These are phyloP conservation scores for Hippopotamus amphibius DNA, from an alignment of 2,113 vertebrate species.

Conservation along the genomic window DNA sequence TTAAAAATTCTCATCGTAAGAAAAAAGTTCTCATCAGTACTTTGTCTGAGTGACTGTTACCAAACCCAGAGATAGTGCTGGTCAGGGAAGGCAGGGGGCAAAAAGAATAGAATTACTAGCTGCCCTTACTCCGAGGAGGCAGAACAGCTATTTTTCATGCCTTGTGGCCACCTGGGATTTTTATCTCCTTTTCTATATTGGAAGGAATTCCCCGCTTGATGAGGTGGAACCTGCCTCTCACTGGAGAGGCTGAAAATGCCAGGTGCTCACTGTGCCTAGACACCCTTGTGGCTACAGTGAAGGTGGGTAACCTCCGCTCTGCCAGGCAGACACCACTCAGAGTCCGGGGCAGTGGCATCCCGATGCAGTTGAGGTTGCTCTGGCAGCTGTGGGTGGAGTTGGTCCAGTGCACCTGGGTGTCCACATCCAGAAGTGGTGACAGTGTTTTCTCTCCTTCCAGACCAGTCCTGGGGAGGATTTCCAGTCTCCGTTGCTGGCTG, in stretches of 20 bases:
- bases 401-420: background rate
- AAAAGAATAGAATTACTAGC: background rate
- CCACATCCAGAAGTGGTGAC: fast-evolving
- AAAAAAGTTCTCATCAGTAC: background rate
- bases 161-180: background rate
- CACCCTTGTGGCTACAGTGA: background rate
- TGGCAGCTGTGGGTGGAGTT: background rate
- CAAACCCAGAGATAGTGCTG: fast-evolving
- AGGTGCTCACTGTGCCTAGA: background rate
- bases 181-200: background rate
- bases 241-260: background rate
- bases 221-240: background rate
- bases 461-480: background rate
- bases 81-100: background rate
- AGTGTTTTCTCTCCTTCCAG: background rate
- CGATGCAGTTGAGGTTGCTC: fast-evolving
- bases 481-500: background rate
- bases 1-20: background rate
- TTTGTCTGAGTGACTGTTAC: no score
- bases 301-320: background rate
- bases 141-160: background rate
- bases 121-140: background rate
- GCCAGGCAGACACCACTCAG: no score
- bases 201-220: background rate
- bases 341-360: background rate